Percentiles rank a stretch among this genome's conserved stretches.
phyloP scores from a whole-genome alignment of 2,113 vertebrate genomes.

The Trachemys scripta region DNA sequence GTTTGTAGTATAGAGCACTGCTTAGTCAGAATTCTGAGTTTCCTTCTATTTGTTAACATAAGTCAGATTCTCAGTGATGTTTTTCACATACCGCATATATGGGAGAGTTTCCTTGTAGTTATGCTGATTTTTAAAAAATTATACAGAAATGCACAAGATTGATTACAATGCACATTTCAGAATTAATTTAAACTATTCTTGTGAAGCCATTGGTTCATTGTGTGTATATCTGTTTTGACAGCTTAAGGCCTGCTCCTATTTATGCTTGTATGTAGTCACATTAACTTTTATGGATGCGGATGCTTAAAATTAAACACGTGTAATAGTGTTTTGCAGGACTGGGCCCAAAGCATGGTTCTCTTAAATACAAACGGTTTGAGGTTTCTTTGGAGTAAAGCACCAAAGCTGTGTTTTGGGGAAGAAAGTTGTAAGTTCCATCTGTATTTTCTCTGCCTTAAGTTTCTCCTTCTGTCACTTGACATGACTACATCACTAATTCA shows the following conservation, averaged over 20 bases:
- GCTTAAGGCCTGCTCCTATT: not conserved
- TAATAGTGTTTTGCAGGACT: not conserved
- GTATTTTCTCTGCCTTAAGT: not conserved
- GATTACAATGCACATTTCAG: no score
- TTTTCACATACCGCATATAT: not conserved
- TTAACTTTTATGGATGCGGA: not conserved
- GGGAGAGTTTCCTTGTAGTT: not conserved
- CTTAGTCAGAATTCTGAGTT: not conserved
- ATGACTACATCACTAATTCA: not conserved
- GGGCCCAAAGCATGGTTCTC: not conserved
- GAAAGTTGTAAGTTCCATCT: not conserved
- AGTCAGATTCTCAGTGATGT: not conserved
- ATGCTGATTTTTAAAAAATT: not conserved
- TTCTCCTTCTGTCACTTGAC: not conserved
- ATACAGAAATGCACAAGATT: not conserved
- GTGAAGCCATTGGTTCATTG: not conserved
- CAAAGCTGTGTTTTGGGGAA: not conserved
- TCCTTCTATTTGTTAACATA: not conserved
- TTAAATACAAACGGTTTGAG: not conserved
- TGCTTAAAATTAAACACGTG: not conserved
- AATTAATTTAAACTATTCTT: not conserved
- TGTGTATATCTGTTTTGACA: not conserved
- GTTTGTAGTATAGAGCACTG: not conserved
- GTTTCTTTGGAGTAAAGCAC: not conserved
- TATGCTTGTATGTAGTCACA: not conserved